Evolutionary conservation across 1,140 invertebrate genomes (phyloP), one percentile per base, ranked within the genome.

Genomic region (Telenomus remus): DNA sequence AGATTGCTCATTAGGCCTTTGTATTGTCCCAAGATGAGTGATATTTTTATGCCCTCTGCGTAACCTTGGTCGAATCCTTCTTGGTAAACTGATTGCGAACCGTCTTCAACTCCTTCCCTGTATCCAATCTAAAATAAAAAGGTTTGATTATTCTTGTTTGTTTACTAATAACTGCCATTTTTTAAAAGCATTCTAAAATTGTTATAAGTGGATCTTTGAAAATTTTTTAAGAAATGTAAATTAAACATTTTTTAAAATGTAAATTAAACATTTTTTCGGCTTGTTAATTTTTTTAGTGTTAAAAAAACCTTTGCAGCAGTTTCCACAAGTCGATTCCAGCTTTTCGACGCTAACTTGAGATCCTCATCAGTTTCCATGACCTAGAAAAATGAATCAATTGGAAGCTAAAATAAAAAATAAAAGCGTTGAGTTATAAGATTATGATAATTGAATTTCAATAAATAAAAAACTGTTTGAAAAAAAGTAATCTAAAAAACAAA

Each of bases 11-110:
- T 68, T 43, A 86, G 48, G 12, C 85, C 86, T 79, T 89, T 89
- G 46, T 84, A 86, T 78, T 82, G 82, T 64, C 90, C 88, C 47
- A 92, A 48, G 57, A 84, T 78, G 49, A 90, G 89, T 34, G 88
- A 86, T 7, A 82, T 87, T 61, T 82, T 82, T 13, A 91, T 88
- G n/a, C 89, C 91, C 65, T 89, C 85, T 13, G 78, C 78, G 73
- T 90, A 92, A 5, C 91, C 91, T 33, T 74, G 79, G 70, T 92
- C 89, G 79, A 92, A 92, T 64, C 88, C 87, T 2, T 84, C 61
- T 80, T 92, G 91, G 47, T 90, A 89, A 11, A 87, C 87, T 19
- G 82, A 74, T 37, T 90, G 80, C 33, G 85, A 73, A 35, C 91
- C 91, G 80, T 89, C 88, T 7, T 86, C 80, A 19, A 90, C 73